Base-by-base conservation (phyloP, 2,113 vertebrate genomes). In the Pedetes capensis region DNA sequence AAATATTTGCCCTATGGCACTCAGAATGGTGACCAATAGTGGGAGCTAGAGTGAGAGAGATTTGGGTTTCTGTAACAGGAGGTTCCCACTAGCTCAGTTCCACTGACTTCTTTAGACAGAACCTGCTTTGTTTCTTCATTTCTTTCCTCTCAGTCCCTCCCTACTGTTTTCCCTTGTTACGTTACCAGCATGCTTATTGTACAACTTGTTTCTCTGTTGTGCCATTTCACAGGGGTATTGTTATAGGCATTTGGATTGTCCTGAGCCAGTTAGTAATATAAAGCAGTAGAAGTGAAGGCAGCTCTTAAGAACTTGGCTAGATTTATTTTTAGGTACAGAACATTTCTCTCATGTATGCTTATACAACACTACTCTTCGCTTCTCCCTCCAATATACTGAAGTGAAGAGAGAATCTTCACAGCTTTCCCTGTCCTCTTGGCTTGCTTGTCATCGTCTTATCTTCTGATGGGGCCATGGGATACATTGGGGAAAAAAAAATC, bases 311-410 rank as follows among this genome's bases (percentile, higher is more conserved):
- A 63, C 34, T 63, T 47, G 61, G 8, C 32, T 14, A 42, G 42
- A 75, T 95, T 78, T 64, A 72, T 68, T 83, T 83, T 85, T n/a
- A 55, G 55, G 74, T 55, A 3, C n/a, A 78, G 37, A 68, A 49
- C 25, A 51, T 42, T 84, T 79, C 42, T 12, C 9, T 91, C 84
- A 75, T 25, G 32, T 49, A 51, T 16, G 53, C 16, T 80, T 37
- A 12, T 0, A 2, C 8, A 44, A 11, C 18, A 39, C 0, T 2
- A 14, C 8, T n/a, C 23, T 4, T 22, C 2, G 2, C 9, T 9
- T 11, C 9, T 53, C 4, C 10, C 5, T 32, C 7, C 29, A 6
- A 4, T 8, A 11, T 64, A 14, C 1, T 6, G 2, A 83, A 14
- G 37, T 51, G 66, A 34, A 53, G 17, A 55, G n/a, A 86, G 32